Percentiles rank a stretch among this genome's conserved stretches.
Evolutionary conservation across 2,888 invertebrate species (phyloP).

Genomic region (Epinotia ramella): DNA sequence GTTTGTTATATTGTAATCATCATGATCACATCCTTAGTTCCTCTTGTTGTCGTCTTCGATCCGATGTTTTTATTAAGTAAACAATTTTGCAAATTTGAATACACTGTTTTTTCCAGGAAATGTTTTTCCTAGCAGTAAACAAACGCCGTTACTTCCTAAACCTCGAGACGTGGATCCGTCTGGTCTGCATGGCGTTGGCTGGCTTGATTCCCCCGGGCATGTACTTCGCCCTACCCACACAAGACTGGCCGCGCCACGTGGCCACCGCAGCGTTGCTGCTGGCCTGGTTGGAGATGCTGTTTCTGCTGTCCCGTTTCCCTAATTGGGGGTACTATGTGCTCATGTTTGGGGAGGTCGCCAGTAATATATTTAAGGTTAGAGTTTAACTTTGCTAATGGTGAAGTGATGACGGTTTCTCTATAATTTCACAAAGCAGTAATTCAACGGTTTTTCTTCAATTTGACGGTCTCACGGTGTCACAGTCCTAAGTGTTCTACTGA

Average conservation of each 20-base stretch:
- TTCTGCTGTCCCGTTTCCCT: constrained; percentile 83
- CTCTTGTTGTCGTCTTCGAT: too few relatives aligned
- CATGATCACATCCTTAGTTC: too few relatives aligned
- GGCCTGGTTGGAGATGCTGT: constrained; percentile 86
- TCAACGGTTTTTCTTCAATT: too few relatives aligned
- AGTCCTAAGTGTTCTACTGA: too few relatives aligned
- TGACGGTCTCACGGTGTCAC: too few relatives aligned
- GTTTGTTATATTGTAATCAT: too few relatives aligned
- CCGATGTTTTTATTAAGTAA: background rate
- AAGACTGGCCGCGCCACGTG: constrained; percentile 79
- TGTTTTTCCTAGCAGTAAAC: constrained; percentile 80
- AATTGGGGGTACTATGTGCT: constrained; percentile 85
- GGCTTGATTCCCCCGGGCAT: constrained; percentile 73
- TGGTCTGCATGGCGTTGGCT: constrained; percentile 75
- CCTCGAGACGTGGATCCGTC: constrained; percentile 85
- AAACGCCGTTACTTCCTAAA: constrained; percentile 81
- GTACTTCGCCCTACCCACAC: constrained; percentile 53
- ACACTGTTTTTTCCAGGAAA: constrained; percentile 69
- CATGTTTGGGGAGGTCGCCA: constrained; percentile 86
- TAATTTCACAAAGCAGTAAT: too few relatives aligned
- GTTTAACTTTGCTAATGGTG: background rate
- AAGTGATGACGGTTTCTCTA: too few relatives aligned
- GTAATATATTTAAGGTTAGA: constrained; percentile 82
- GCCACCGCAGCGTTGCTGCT: constrained; percentile 82
- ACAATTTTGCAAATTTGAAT: background rate